Conservation (phyloP, 37 sponge, comb jelly and placozoan species). For the Aphrocallistes beatrix region DNA sequence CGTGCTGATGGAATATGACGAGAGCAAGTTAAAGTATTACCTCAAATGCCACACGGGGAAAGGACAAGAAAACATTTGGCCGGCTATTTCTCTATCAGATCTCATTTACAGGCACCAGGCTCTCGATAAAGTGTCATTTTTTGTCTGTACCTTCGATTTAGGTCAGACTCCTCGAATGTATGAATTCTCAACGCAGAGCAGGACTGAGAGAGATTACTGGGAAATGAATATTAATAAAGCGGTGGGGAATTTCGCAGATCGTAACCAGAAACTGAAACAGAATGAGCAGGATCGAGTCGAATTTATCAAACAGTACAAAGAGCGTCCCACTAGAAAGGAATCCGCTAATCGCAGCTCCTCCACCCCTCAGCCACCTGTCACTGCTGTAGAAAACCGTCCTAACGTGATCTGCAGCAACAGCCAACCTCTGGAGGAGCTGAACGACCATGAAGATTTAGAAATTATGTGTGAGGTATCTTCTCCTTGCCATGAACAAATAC, state of each 20-base stretch:
- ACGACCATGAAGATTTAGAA: not conserved
- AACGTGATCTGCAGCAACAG: slow-evolving; percentile 12
- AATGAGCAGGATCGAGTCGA: not conserved
- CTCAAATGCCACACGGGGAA: not conserved
- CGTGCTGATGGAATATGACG: not conserved
- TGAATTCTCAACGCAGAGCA: not conserved
- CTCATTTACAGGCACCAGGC: not conserved
- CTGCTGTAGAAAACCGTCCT: not conserved
- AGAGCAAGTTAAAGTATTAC: not conserved
- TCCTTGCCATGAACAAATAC: not conserved
- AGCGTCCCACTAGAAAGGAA: not conserved
- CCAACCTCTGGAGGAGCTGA: not conserved
- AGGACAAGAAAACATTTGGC: not conserved
- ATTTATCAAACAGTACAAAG: not conserved
- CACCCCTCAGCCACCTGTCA: not conserved
- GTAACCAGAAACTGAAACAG: not conserved
- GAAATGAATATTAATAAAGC: not conserved
- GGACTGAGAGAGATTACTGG: not conserved
- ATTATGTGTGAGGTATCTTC: not conserved
- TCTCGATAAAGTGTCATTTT: not conserved
- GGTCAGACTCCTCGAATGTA: not conserved
- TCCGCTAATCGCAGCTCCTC: not conserved
- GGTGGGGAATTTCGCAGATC: not conserved
- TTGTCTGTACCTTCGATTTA: not conserved
- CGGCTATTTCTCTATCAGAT: not conserved